These are phyloP conservation scores for Diachasma alloeum DNA, from an alignment of 1,140 invertebrate species.

Conservation along the genomic window DNA sequence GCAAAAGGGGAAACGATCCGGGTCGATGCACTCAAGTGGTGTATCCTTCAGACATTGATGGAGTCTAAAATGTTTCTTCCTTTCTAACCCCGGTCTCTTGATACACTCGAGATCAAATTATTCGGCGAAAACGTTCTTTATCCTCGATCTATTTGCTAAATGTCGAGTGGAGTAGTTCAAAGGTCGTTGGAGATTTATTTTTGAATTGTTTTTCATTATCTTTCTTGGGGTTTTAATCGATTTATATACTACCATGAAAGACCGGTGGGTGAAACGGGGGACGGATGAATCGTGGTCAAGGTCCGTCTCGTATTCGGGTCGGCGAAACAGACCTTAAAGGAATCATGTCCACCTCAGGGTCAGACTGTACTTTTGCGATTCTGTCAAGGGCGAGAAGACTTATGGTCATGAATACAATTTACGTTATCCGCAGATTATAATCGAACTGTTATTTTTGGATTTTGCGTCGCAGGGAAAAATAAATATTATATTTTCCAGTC, in stretches of 20 bases:
- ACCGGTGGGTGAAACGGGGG: constrained; percentile 1
- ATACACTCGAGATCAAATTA: not conserved
- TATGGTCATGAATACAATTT: not conserved
- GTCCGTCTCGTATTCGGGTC: constrained; percentile 38
- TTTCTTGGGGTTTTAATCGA: not conserved
- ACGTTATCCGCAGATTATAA: too few relatives aligned
- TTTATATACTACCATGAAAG: too few relatives aligned
- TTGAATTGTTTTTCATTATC: not conserved
- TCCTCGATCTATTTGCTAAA: not conserved
- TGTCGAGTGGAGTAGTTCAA: not conserved
- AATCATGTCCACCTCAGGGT: constrained; percentile 14
- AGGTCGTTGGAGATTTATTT: not conserved
- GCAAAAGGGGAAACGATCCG: constrained; percentile 5
- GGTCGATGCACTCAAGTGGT: constrained; percentile 21
- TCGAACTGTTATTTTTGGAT: too few relatives aligned
- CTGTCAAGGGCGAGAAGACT: constrained; percentile 4
- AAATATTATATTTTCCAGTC: too few relatives aligned
- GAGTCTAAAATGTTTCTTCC: constrained; percentile 6
- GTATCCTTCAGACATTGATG: not conserved
- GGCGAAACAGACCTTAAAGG: constrained; percentile 33
- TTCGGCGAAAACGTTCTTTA: not conserved
- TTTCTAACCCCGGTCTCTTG: not conserved
- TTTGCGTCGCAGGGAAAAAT: too few relatives aligned
- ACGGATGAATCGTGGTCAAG: constrained; percentile 47
- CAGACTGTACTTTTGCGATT: not conserved